Evolutionary conservation across 2,797 vertebrate species (phyloP).

Genomic region (Megaceryle alcyon): DNA sequence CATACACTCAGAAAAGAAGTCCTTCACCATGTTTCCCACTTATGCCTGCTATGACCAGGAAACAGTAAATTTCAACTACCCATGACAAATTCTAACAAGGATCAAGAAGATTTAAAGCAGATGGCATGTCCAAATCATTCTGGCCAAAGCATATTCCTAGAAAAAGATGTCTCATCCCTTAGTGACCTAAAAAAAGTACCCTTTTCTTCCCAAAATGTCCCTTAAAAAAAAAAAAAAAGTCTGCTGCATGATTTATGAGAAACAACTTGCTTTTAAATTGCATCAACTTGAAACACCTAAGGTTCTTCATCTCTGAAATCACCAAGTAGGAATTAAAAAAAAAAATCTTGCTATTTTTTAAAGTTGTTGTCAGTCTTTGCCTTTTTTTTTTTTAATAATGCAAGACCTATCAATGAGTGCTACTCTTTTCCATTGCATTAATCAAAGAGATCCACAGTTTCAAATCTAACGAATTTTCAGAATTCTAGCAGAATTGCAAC

Average conservation of each 20-base stretch:
- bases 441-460: not conserved
- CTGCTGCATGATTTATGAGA: not conserved
- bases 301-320: not conserved
- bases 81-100: not conserved
- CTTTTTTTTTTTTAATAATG: not conserved
- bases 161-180: not conserved
- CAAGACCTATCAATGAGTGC: not conserved
- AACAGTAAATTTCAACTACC: not conserved
- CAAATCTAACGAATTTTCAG: not conserved
- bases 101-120: not conserved
- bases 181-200: not conserved
- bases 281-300: not conserved
- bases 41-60: accelerated
- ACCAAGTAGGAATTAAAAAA: not conserved
- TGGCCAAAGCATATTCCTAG: not conserved
- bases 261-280: not conserved
- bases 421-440: not conserved
- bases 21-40: not conserved
- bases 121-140: not conserved
- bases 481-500: not conserved
- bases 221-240: not conserved
- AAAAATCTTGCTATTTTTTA: not conserved
- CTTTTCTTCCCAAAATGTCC: not conserved
- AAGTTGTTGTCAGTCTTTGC: not conserved
- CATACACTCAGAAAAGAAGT: not conserved